Percentiles rank a stretch among this genome's conserved stretches.
Evolutionary conservation across 2,888 invertebrate species (phyloP).

Genomic region (Rhagonycha lutea): DNA sequence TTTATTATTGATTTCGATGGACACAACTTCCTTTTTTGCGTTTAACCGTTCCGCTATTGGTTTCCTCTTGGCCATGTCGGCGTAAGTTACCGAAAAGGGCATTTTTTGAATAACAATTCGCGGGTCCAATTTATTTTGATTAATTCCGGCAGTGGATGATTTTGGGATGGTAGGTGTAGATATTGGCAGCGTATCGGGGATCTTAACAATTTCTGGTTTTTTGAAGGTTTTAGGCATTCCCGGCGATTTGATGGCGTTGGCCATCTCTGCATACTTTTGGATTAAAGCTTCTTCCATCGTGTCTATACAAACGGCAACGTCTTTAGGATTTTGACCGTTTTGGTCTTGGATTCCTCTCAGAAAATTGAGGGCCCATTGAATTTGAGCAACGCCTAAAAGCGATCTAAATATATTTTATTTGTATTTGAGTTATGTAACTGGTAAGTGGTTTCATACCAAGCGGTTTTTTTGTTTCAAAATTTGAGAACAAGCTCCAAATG

Average conservation of each 20-base stretch:
- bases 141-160: background rate
- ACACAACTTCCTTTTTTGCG: background rate
- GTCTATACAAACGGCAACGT: constrained; percentile 51
- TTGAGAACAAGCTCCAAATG: constrained; percentile 53
- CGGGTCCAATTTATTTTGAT: constrained; percentile 14
- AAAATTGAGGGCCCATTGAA: constrained; percentile 55
- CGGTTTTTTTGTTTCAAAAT: constrained; percentile 36
- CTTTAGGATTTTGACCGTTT: constrained; percentile 48
- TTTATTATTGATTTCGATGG: background rate
- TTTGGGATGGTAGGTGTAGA: background rate
- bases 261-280: constrained; percentile 50
- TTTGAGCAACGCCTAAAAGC: constrained; percentile 49
- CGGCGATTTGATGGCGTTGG: constrained; percentile 23
- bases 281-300: constrained; percentile 51
- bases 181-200: background rate
- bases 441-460: constrained; percentile 25
- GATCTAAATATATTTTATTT: background rate
- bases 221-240: background rate
- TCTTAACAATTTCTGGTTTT: background rate
- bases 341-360: constrained; percentile 48
- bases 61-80: constrained; percentile 39
- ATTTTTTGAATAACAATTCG: constrained; percentile 35
- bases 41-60: background rate
- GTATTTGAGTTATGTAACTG: background rate
- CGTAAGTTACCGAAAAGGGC: constrained; percentile 49